Percentiles rank a stretch among this genome's conserved stretches.
These are phyloP conservation scores for Clunio marinus DNA, from an alignment of 2,888 invertebrate species.

Conservation along the genomic window DNA sequence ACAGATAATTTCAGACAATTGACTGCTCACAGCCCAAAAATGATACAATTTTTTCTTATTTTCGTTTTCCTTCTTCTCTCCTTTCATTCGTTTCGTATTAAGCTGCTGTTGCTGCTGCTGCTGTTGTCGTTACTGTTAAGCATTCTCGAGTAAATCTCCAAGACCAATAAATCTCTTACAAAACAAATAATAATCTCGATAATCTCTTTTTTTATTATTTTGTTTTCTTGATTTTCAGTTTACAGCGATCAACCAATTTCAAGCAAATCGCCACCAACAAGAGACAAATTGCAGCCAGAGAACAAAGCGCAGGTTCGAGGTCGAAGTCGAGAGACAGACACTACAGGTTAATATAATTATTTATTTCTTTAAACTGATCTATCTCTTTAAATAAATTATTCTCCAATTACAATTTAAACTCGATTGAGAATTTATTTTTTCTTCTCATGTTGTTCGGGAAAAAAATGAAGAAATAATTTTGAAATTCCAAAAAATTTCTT, in stretches of 20 bases:
- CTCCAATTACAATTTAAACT: constrained; percentile 8
- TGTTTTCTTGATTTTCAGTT: constrained; percentile 49
- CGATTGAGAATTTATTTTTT: not conserved
- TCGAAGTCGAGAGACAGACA: constrained; percentile 45
- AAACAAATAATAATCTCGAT: constrained; percentile 1
- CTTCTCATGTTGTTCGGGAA: not conserved
- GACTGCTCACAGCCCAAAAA: too few relatives aligned
- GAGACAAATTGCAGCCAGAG: constrained; percentile 72
- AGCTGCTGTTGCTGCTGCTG: too few relatives aligned
- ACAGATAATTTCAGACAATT: not conserved
- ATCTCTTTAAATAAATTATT: not conserved
- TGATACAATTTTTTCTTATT: too few relatives aligned
- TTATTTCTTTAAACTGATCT: not conserved
- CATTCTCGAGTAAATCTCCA: too few relatives aligned
- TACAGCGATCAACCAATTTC: constrained; percentile 63
- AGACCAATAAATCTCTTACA: not conserved
- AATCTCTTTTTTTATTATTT: not conserved
- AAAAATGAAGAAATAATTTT: not conserved
- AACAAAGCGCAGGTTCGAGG: constrained; percentile 63
- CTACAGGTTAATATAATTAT: constrained; percentile 23
- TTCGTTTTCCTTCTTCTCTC: too few relatives aligned
- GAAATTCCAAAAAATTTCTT: not conserved
- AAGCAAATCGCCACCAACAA: constrained; percentile 70
- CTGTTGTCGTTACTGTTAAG: too few relatives aligned
- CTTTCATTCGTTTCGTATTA: too few relatives aligned